Evolutionary conservation across 2,113 vertebrate species (phyloP).

Genomic region (Artemisiospiza belli): DNA sequence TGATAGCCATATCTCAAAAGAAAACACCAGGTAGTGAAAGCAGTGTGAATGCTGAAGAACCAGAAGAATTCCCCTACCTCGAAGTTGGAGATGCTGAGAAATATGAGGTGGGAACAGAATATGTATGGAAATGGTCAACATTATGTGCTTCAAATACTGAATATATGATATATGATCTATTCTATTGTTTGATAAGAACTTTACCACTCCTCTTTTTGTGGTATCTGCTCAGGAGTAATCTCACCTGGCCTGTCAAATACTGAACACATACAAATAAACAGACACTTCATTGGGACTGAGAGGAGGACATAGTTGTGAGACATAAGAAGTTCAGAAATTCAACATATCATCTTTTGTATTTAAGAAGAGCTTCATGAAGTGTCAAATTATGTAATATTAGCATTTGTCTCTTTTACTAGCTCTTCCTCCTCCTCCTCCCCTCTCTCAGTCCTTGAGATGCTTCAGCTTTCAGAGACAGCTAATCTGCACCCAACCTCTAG

Average conservation of each 20-base stretch:
- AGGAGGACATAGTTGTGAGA: no score
- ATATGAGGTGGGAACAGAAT: not conserved
- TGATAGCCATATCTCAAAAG: not conserved
- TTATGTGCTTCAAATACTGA: not conserved
- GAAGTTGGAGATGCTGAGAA: constrained; percentile 20
- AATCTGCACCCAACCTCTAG: no score
- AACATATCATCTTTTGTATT: no score
- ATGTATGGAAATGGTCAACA: not conserved
- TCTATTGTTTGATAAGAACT: not conserved
- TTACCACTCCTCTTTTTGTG: not conserved
- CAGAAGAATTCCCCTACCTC: not conserved
- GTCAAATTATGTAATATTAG: no score
- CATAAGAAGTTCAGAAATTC: no score
- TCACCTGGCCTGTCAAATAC: not conserved
- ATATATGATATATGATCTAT: not conserved
- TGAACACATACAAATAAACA: no score
- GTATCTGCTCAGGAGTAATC: not conserved
- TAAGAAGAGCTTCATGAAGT: no score
- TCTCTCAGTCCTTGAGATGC: no score
- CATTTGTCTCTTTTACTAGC: no score
- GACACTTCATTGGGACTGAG: no score
- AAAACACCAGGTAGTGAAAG: not conserved
- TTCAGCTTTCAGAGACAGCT: no score
- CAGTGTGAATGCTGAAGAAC: not conserved
- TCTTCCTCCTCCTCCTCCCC: no score